These are phyloP conservation scores for Thalassophryne amazonica DNA, from an alignment of 2,797 vertebrate species.

Conservation along the genomic window DNA sequence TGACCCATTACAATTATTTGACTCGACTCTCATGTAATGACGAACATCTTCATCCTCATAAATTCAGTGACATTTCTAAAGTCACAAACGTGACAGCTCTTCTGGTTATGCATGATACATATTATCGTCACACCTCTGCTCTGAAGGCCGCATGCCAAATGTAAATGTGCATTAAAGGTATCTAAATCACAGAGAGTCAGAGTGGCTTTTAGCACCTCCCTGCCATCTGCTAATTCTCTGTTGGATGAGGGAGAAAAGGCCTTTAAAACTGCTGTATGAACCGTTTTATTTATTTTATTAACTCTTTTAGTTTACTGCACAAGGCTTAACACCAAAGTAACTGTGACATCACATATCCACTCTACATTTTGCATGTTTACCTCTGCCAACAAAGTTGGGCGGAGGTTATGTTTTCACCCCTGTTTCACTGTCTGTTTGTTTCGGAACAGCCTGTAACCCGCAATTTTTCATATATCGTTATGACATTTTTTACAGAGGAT, in stretches of 20 bases:
- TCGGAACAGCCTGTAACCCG: too few species aligned
- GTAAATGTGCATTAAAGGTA: slow-evolving; percentile 46
- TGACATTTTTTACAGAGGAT: too few species aligned
- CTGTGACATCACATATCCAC: slow-evolving; percentile 1
- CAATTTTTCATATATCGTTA: too few species aligned
- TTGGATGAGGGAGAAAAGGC: slow-evolving; percentile 27
- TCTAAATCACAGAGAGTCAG: slow-evolving; percentile 43
- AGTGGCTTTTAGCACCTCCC: slow-evolving; percentile 43
- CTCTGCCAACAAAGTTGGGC: too few species aligned
- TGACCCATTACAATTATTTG: slow-evolving; percentile 5
- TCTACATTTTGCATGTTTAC: background rate
- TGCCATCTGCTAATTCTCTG: slow-evolving; percentile 52
- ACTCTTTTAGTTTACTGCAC: too few species aligned
- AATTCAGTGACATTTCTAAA: slow-evolving; percentile 20
- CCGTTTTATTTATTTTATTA: slow-evolving; percentile 47
- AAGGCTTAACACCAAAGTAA: slow-evolving; percentile 33
- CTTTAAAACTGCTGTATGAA: slow-evolving; percentile 35
- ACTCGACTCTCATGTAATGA: background rate
- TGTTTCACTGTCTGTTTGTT: too few species aligned
- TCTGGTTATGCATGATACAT: slow-evolving; percentile 36
- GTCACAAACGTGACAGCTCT: slow-evolving; percentile 26
- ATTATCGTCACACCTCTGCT: slow-evolving; percentile 55
- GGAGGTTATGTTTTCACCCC: too few species aligned
- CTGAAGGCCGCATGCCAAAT: slow-evolving; percentile 43
- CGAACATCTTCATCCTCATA: background rate